A percentile compares a stretch with the other conserved stretches of the same genome.
These are phyloP conservation scores for Gymnocypris eckloni DNA, from an alignment of 2,797 vertebrate species.

Conservation along the genomic window DNA sequence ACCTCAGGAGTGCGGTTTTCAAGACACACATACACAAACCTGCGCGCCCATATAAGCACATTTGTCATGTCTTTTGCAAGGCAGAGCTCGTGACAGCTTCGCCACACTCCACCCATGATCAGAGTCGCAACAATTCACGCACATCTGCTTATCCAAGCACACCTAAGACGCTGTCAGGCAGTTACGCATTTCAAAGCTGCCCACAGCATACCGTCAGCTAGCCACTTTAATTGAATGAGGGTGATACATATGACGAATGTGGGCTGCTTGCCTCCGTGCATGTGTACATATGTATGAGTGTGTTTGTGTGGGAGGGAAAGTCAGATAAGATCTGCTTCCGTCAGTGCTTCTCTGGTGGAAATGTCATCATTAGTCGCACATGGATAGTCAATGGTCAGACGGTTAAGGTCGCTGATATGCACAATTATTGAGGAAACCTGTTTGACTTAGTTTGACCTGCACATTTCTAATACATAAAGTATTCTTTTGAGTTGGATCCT, in stretches of 20 bases:
- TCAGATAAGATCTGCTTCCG: conserved; percentile 30
- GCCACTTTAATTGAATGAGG: conserved; percentile 44
- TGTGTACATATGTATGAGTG: conserved; percentile 30
- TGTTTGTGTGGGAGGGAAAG: conserved; percentile 37
- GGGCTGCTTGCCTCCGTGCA: conserved; percentile 31
- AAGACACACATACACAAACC: neutral
- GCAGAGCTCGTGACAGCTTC: conserved; percentile 29
- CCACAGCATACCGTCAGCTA: conserved; percentile 39
- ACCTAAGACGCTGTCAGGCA: conserved; percentile 38
- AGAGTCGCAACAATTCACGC: conserved; percentile 19
- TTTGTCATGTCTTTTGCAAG: conserved; percentile 35
- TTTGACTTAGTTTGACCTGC: conserved; percentile 33
- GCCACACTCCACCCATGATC: conserved; percentile 28
- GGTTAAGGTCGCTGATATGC: conserved; percentile 30
- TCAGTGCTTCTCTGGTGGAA: conserved; percentile 37
- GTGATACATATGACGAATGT: conserved; percentile 45
- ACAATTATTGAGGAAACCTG: conserved; percentile 37
- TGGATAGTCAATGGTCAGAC: conserved; percentile 21
- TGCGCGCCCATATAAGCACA: conserved; percentile 24
- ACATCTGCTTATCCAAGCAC: conserved; percentile 54
- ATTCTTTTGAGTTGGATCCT: neutral
- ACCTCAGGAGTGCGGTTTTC: conserved; percentile 29
- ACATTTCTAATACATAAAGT: neutral
- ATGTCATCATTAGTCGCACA: conserved; percentile 59
- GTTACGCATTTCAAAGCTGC: conserved; percentile 28